phyloP scores from a whole-genome alignment of 2,797 vertebrate genomes.

The Megaceryle alcyon region DNA sequence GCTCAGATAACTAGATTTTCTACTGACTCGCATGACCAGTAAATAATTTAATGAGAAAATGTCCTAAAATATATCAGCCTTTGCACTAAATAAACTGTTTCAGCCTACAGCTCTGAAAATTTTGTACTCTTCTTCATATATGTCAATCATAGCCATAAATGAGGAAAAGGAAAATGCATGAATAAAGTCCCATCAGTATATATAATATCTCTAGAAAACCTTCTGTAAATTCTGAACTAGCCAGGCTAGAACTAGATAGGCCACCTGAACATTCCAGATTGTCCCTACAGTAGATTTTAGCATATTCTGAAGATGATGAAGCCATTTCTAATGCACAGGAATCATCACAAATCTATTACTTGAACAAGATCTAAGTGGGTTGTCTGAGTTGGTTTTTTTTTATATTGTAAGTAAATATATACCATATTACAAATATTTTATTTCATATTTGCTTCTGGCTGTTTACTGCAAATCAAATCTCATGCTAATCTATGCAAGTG shows the following conservation, averaged over 20 bases:
- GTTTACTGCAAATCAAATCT: constrained; percentile 24
- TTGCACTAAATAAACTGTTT: background rate
- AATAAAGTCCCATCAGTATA: background rate
- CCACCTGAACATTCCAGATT: background rate
- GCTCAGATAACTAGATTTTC: background rate
- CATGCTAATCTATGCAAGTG: background rate
- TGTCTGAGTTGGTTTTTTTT: background rate
- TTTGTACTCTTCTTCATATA: background rate
- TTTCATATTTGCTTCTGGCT: background rate
- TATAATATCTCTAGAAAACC: background rate
- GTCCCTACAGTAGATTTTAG: background rate
- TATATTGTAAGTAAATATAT: background rate
- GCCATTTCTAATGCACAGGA: background rate
- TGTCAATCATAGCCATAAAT: background rate
- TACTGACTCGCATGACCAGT: background rate
- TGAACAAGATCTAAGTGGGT: background rate
- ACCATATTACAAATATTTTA: background rate
- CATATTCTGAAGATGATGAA: background rate
- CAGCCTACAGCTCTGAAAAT: background rate
- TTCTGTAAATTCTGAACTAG: background rate
- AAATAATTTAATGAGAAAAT: background rate
- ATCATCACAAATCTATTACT: background rate
- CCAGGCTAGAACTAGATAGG: background rate
- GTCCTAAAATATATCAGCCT: background rate
- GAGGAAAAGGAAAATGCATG: background rate